phyloP scores from a whole-genome alignment of 1,140 invertebrate species.

The Pseudomyrmex flavicornis region DNA sequence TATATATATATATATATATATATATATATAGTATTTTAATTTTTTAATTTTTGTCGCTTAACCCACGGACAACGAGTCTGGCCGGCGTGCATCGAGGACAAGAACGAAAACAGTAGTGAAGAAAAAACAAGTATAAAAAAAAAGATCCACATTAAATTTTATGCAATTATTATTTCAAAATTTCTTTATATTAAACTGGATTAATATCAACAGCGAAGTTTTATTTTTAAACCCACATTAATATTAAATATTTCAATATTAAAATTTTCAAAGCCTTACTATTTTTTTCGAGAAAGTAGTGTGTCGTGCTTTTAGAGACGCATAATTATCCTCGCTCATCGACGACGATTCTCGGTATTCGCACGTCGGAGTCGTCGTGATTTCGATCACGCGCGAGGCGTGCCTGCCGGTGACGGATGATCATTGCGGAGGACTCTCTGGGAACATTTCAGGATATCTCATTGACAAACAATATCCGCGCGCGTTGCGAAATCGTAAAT shows the following conservation, averaged over 20 bases:
- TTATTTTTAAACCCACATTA: no score
- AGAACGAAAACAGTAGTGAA: no score
- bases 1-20: no score
- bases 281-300: not conserved
- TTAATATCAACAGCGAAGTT: no score
- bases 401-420: constrained; percentile 71
- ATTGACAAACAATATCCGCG: constrained; percentile 79
- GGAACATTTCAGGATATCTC: constrained; percentile 63
- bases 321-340: constrained; percentile 59
- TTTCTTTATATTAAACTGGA: no score
- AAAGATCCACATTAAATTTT: no score
- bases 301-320: constrained; percentile 32
- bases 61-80: no score
- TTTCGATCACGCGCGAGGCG: constrained; percentile 64
- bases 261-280: constrained; percentile 14
- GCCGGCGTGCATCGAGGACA: no score
- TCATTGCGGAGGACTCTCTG: constrained; percentile 57
- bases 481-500: constrained; percentile 64
- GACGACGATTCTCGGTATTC: constrained; percentile 36
- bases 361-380: constrained; percentile 60
- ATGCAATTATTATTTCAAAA: no score
- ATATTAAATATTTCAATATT: not conserved
- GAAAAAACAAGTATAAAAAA: no score
- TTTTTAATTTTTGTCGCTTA: no score
- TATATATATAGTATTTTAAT: no score